Base-by-base conservation (phyloP, 2,888 invertebrate genomes). In the Drosophila recens region DNA sequence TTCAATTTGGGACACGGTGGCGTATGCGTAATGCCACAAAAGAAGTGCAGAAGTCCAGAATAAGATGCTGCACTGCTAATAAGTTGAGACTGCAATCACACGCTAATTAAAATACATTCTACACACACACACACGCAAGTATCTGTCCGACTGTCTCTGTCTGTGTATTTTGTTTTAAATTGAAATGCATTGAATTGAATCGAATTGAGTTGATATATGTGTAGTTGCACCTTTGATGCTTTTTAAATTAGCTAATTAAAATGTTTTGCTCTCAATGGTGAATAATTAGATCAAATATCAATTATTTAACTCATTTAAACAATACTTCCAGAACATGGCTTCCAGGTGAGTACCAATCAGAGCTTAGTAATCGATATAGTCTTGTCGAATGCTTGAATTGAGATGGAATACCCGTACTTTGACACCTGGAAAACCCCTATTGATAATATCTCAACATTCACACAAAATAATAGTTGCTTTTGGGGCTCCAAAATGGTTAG, bases 11-110 rank as follows among this genome's bases (percentile, higher is more conserved):
- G 15, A 42, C 20, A 36, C 57, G n/a, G 13, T 30, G 59, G 53
- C 54, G 62, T 51, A 73, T 72, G 54, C 72, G 51, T 42, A 52
- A 43, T 63, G 48, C n/a, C 51, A n/a, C 30, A 43, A 71, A 34
- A 11, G 33, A 10, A 49, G 33, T 49, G 45, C 27, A 27, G 27
- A 27, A 27, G 34, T 23, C 5, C 33, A 43, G 1, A 27, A 27
- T 5, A 61, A 54, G 48, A 42, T 54, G 20, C 17, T 34, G 13
- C 48, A 17, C 15, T 53, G 15, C 17, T n/a, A 33, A 52, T 62
- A 62, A 27, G 27, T 46, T 46, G 6, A 42, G 67, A 10, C 13
- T 20, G 51, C 20, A 48, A 23, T 53, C 23, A 23, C 23, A 13
- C n/a, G 40, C 70, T 63, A 36, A 57, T 72, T 63, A 38, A 54